Evolutionary conservation across 2,888 invertebrate species (phyloP), one percentile per base, ranked within the genome.

Genomic region (Dryobotodes eremita): DNA sequence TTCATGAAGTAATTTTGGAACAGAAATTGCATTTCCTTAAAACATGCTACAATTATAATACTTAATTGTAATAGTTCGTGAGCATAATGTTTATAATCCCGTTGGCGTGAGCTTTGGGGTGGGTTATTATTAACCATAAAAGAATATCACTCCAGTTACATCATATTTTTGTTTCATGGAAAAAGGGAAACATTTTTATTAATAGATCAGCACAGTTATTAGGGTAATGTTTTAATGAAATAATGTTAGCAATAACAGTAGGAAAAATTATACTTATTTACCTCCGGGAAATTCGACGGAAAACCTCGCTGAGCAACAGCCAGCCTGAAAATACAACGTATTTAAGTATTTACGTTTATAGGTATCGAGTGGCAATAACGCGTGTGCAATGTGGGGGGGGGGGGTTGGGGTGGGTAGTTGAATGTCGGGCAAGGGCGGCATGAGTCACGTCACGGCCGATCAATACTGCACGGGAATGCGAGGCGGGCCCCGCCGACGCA

Each of bases 401-500:
- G 86, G 57, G 85, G 86, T 86, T 87, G 89, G 90, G 93, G 91
- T 87, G 93, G 94, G 93, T 91, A 92, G 94, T 93, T 95, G 96
- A 96, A 97, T 96, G 95, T 97, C 96, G 96, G 96, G 96, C 96
- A 97, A 97, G 96, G 96, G 96, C 95, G 95, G 94, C 95, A 92
- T 95, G 96, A 96, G 95, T 96, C 96, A 96, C 93, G 95, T 96
- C 96, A 96, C 93, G 95, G 95, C 93, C 92, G 96, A 95, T 96
- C 96, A 94, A 97, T 97, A 97, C 94, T 96, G 96, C 96, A 96
- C 91, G 93, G 92, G 92, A 93, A 92, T 94, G 94, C 94, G 95
- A 94, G 92, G 89, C 87, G 88, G 83, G 77, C 88, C 89, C 79
- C 79, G 79, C 80, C 87, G 80, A 84, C 83, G 81, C 85, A 83